These are phyloP conservation scores for Lophura nycthemera DNA, from an alignment of 2,113 vertebrate genomes.

Conservation along the genomic window DNA sequence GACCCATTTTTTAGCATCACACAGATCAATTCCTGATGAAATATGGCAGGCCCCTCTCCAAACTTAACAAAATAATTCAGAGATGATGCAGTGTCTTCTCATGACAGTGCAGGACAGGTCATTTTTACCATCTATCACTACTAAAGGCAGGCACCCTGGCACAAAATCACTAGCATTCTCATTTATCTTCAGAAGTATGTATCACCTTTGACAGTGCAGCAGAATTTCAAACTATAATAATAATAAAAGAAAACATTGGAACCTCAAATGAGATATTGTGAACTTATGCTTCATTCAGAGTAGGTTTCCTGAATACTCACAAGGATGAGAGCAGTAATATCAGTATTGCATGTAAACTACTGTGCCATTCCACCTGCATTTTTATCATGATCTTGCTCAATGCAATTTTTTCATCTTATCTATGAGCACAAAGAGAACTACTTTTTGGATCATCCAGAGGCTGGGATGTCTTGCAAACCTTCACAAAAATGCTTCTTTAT, in stretches of 20 bases:
- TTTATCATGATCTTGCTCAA: neutral
- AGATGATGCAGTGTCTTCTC: constrained; percentile 31
- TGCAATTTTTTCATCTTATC: neutral
- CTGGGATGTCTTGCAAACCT: neutral
- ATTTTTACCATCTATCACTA: constrained; percentile 25
- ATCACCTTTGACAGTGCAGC: constrained; percentile 20
- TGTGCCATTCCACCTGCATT: neutral
- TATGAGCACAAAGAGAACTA: neutral
- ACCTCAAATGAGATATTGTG: neutral
- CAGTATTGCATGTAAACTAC: constrained; percentile 19
- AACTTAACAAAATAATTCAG: constrained; percentile 19
- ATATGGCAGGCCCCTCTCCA: neutral
- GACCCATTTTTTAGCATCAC: neutral
- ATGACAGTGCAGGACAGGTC: neutral
- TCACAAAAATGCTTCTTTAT: neutral
- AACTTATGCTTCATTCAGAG: neutral
- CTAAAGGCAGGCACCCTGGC: neutral
- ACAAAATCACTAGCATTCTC: neutral
- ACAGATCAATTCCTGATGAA: neutral
- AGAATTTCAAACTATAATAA: constrained; percentile 25
- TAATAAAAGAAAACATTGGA: constrained; percentile 26
- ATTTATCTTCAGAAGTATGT: constrained; percentile 7
- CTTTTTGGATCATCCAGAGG: neutral
- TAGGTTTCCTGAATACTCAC: neutral
- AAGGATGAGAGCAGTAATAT: neutral